Percentiles rank a stretch among this genome's conserved stretches.
Evolutionary conservation across 2,888 invertebrate species (phyloP).

Genomic region (Macaria liturata): DNA sequence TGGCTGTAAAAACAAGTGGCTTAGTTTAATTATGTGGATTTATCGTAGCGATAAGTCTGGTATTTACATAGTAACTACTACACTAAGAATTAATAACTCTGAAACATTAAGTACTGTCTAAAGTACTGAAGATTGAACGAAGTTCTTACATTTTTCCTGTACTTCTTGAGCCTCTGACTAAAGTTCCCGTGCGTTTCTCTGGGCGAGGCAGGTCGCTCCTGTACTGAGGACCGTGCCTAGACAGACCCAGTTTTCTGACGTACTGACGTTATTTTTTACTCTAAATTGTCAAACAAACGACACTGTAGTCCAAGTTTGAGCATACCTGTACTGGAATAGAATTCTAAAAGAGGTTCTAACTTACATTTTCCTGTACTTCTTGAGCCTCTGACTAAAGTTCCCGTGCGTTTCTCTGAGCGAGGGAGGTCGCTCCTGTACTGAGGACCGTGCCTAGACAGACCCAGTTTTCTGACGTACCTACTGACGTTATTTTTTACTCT

Average conservation of each 20-base stretch:
- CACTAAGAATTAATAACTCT: no score
- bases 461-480: constrained; percentile 75
- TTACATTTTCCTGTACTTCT: constrained; percentile 77
- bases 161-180: constrained; percentile 68
- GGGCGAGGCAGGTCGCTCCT: constrained; percentile 52
- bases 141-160: constrained; percentile 66
- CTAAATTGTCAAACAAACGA: no score
- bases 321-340: no score
- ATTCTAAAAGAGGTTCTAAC: constrained; percentile 34
- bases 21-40: no score
- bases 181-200: constrained; percentile 56
- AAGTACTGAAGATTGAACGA: no score
- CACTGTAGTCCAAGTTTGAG: no score
- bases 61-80: no score
- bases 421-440: constrained; percentile 54
- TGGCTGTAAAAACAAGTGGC: no score
- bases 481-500: no score
- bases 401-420: constrained; percentile 51
- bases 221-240: constrained; percentile 65
- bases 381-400: constrained; percentile 66
- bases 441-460: constrained; percentile 68
- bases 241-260: constrained; percentile 74
- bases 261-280: no score
- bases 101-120: no score
- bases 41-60: no score